Evolutionary conservation across 2,888 invertebrate genomes (phyloP).

Genomic region (Hypolimnas misippus): DNA sequence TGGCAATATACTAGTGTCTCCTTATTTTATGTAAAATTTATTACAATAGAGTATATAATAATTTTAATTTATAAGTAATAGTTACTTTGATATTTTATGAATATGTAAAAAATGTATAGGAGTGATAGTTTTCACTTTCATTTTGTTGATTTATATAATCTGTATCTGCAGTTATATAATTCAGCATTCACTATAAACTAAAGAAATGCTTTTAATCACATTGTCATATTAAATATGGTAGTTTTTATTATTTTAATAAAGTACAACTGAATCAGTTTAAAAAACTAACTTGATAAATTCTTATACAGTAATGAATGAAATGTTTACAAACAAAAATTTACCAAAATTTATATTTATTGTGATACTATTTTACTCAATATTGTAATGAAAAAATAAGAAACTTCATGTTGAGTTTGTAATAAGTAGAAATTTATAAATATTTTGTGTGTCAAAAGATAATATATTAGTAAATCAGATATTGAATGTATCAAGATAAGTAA

Average conservation of each 20-base stretch:
- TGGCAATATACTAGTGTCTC: constrained; percentile 67
- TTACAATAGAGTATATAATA: constrained; percentile 66
- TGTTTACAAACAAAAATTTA: constrained; percentile 11
- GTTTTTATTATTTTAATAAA: constrained; percentile 22
- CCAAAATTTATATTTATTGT: constrained; percentile 24
- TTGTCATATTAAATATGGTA: constrained; percentile 16
- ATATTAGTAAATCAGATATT: not conserved
- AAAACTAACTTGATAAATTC: constrained; percentile 4
- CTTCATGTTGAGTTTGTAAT: constrained; percentile 13
- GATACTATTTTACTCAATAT: constrained; percentile 24
- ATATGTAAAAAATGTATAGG: constrained; percentile 78
- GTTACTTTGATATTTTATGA: constrained; percentile 65
- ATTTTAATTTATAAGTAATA: constrained; percentile 72
- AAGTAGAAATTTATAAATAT: not conserved
- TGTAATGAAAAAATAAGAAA: constrained; percentile 6
- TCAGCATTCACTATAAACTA: constrained; percentile 20
- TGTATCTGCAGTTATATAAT: constrained; percentile 51
- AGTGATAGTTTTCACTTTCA: constrained; percentile 54
- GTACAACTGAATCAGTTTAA: constrained; percentile 32
- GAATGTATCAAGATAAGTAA: not conserved
- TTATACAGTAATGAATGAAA: constrained; percentile 4
- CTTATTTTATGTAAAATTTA: constrained; percentile 68
- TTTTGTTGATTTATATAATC: constrained; percentile 58
- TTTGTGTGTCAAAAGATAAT: not conserved
- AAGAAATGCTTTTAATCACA: constrained; percentile 17